These are phyloP conservation scores for Beroe forskalii DNA, from an alignment of 37 sponge, comb jelly and placozoan genomes.

Conservation along the genomic window DNA sequence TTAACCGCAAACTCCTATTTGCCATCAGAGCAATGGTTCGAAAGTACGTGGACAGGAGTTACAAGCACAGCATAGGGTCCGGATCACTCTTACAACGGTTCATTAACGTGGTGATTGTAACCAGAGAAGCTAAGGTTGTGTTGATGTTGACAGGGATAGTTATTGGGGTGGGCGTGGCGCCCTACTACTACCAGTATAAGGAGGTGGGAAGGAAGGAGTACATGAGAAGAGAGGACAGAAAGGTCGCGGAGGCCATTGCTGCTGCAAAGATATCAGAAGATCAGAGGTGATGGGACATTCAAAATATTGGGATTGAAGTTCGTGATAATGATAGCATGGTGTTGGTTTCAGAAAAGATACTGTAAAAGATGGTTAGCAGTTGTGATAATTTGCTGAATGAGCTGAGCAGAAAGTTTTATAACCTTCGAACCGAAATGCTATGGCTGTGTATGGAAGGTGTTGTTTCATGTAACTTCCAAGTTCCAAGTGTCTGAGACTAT, in stretches of 20 bases:
- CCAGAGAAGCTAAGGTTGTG: background rate
- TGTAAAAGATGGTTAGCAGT: too few relatives aligned
- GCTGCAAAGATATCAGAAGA: conserved; percentile 2
- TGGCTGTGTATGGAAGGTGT: too few relatives aligned
- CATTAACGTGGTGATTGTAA: background rate
- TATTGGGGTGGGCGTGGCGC: background rate
- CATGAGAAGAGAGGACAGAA: conserved; percentile 61
- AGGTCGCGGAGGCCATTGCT: conserved; percentile 37
- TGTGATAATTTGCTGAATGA: too few relatives aligned
- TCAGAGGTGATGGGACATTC: background rate
- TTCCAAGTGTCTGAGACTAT: too few relatives aligned
- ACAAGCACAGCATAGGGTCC: conserved; percentile 25
- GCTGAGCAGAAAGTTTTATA: too few relatives aligned
- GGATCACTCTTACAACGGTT: background rate
- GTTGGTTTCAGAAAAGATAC: too few relatives aligned
- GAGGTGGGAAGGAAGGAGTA: conserved; percentile 60
- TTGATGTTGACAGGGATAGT: too few relatives aligned
- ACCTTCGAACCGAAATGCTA: too few relatives aligned
- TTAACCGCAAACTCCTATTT: too few relatives aligned
- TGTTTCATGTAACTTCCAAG: too few relatives aligned
- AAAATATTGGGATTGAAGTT: background rate
- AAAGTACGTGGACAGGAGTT: conserved; percentile 26
- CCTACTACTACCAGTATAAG: conserved; percentile 3
- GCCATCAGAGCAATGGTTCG: conserved; percentile 19
- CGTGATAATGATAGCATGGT: too few relatives aligned